Evolutionary conservation across 2,888 invertebrate species (phyloP).

Genomic region (Drosophila nigritarsus): DNA sequence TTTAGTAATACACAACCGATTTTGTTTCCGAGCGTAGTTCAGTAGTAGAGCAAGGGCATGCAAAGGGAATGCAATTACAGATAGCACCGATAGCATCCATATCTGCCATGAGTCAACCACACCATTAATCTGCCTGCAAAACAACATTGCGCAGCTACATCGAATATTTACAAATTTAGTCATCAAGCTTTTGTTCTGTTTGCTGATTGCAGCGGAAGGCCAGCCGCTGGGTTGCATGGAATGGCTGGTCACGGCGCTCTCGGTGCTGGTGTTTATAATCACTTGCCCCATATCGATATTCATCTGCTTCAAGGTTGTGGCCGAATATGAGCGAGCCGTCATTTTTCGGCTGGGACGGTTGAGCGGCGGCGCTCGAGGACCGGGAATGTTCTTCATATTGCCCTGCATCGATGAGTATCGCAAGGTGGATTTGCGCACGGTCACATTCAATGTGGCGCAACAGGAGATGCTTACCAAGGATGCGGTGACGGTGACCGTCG

Average conservation of each 20-base stretch:
- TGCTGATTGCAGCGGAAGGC: slow-evolving; percentile 85
- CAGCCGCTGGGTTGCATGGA: slow-evolving; percentile 90
- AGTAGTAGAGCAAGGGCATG: not conserved
- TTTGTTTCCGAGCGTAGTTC: not conserved
- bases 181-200: not conserved
- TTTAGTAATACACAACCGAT: not conserved
- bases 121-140: not conserved
- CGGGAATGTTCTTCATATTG: slow-evolving; percentile 96
- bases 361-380: slow-evolving; percentile 86
- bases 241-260: slow-evolving; percentile 89
- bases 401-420: slow-evolving; percentile 97
- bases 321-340: slow-evolving; percentile 94
- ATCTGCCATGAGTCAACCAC: not conserved
- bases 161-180: not conserved
- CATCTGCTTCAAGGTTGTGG: slow-evolving; percentile 94
- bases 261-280: slow-evolving; percentile 90
- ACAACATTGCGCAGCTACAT: not conserved
- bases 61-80: not conserved
- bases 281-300: slow-evolving; percentile 94
- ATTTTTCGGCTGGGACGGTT: slow-evolving; percentile 95
- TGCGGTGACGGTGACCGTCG: slow-evolving; percentile 97
- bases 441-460: slow-evolving; percentile 98
- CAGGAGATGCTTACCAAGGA: slow-evolving; percentile 98
- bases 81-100: not conserved
- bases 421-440: slow-evolving; percentile 96